A percentile compares a stretch with the other conserved stretches of the same genome.
Evolutionary conservation across 2,888 invertebrate genomes (phyloP).

Genomic region (Lepidochitona cinerea): DNA sequence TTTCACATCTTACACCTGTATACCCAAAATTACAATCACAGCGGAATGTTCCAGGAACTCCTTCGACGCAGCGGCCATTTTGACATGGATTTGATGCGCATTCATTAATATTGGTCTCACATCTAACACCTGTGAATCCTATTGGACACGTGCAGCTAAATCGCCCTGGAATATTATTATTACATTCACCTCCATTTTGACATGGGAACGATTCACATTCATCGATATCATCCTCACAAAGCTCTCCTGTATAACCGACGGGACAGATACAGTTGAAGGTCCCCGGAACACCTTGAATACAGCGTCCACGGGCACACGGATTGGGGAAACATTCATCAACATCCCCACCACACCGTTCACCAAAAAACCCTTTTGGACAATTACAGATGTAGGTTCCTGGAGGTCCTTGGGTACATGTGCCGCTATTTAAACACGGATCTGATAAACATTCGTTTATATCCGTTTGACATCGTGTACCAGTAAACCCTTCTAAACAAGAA

Average conservation of each 20-base stretch:
- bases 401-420: neutral
- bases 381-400: neutral
- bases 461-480: neutral
- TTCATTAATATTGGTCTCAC: constrained; percentile 21
- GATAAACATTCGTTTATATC: constrained; percentile 91
- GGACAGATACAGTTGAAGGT: constrained; percentile 18
- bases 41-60: neutral
- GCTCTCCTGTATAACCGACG: constrained; percentile 15
- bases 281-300: constrained; percentile 14
- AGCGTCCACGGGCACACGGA: constrained; percentile 21
- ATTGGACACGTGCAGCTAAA: constrained; percentile 28
- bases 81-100: neutral
- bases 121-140: constrained; percentile 28
- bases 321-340: constrained; percentile 94
- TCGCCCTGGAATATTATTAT: constrained; percentile 18
- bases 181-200: constrained; percentile 30
- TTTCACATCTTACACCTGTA: neutral
- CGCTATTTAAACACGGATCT: constrained; percentile 68
- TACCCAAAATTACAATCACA: neutral
- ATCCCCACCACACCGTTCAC: neutral
- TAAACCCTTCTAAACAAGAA: neutral
- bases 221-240: constrained; percentile 22
- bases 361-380: neutral
- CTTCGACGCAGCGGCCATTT: neutral
- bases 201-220: constrained; percentile 30